phyloP scores from a whole-genome alignment of 2,888 invertebrate genomes.

The Apocheima hispidaria region DNA sequence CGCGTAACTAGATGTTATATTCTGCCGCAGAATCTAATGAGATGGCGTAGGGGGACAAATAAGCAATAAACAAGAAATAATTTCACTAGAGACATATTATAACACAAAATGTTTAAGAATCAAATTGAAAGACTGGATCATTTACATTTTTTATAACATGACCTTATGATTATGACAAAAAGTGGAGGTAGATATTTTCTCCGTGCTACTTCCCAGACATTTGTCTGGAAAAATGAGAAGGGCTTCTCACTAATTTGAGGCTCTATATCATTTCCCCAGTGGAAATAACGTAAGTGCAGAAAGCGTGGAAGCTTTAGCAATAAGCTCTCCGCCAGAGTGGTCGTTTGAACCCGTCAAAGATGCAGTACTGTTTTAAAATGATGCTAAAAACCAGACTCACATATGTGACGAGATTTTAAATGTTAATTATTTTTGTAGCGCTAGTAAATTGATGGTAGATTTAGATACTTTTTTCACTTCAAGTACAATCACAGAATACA shows the following conservation, averaged over 20 bases:
- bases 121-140: too few relatives aligned
- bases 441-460: not conserved
- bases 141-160: too few relatives aligned
- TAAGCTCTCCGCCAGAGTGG: conserved; percentile 37
- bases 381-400: conserved; percentile 1
- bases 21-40: not conserved
- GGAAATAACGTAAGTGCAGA: conserved; percentile 55
- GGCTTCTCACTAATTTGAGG: conserved; percentile 38
- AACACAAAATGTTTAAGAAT: too few relatives aligned
- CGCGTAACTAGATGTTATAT: not conserved
- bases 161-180: not conserved
- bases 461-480: not conserved
- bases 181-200: not conserved
- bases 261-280: conserved; percentile 48
- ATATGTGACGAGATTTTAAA: conserved; percentile 8
- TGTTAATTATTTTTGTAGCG: conserved; percentile 1
- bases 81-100: too few relatives aligned
- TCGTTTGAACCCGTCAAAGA: conserved; percentile 31
- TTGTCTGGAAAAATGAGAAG: conserved; percentile 19
- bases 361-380: conserved; percentile 33
- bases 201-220: conserved; percentile 7
- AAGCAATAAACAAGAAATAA: not conserved
- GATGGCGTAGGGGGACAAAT: not conserved
- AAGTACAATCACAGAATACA: not conserved
- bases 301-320: conserved; percentile 48